These are phyloP conservation scores for Eurystomus gularis DNA, from an alignment of 2,113 vertebrate species.

Conservation along the genomic window DNA sequence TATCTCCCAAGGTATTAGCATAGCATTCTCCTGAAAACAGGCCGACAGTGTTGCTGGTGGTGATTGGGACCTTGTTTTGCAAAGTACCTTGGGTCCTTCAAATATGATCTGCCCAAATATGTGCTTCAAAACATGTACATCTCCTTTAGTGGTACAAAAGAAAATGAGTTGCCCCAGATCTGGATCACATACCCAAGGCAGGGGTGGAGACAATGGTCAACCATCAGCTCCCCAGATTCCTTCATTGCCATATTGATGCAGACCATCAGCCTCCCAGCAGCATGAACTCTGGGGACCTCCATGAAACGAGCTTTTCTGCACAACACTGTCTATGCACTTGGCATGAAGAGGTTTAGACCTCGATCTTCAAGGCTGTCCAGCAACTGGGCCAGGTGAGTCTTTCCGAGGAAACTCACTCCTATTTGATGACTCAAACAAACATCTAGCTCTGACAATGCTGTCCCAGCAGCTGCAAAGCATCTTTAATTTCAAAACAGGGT, in stretches of 20 bases:
- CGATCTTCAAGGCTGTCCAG: neutral
- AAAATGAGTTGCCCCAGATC: neutral
- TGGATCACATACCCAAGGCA: neutral
- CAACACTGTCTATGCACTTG: no score
- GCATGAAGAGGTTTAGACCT: neutral
- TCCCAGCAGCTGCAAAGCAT: neutral
- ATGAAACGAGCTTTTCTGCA: neutral
- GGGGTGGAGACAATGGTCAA: neutral
- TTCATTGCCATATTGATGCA: neutral
- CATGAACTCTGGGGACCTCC: neutral
- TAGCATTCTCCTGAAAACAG: neutral
- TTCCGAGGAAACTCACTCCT: neutral
- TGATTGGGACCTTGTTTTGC: neutral
- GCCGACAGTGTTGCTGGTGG: neutral
- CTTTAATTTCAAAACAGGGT: neutral
- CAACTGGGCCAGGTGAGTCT: neutral
- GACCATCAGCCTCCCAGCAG: neutral
- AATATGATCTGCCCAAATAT: neutral
- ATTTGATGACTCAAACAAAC: no score
- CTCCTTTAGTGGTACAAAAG: neutral
- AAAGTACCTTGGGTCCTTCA: neutral
- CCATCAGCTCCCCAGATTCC: neutral
- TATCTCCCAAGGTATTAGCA: no score
- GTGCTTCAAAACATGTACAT: rapidly evolving
- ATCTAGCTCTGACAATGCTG: neutral